phyloP scores from a whole-genome alignment of 2,113 vertebrate genomes.

The western clawed frog (Xenopus tropicalis) region DNA sequence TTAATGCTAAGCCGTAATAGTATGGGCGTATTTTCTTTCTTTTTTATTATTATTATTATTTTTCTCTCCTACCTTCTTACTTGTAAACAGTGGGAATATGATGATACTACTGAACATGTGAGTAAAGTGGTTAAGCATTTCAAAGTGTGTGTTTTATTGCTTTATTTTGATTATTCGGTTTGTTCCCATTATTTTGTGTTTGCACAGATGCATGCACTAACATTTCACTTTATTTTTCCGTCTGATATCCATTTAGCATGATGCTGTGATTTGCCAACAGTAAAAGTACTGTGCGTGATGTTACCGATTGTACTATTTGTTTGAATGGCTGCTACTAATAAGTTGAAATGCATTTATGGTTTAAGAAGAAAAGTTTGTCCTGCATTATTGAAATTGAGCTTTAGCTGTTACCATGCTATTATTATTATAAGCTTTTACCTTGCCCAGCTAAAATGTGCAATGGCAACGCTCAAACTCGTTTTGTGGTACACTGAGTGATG shows the following conservation, averaged over 20 bases:
- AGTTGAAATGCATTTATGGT: constrained; percentile 28
- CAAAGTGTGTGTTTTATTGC: constrained; percentile 43
- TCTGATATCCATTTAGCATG: constrained; percentile 51
- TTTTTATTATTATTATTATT: constrained; percentile 61
- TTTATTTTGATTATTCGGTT: constrained; percentile 10
- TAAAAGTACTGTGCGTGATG: background rate
- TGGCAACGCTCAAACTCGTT: background rate
- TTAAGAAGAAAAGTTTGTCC: constrained; percentile 3
- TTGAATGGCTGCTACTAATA: constrained; percentile 57
- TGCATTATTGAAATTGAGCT: constrained; percentile 3
- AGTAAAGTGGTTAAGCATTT: constrained; percentile 69
- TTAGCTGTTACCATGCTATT: background rate
- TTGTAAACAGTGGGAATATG: constrained; percentile 94
- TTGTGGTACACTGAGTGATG: background rate
- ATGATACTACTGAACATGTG: constrained; percentile 98
- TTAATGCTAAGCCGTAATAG: too few species aligned
- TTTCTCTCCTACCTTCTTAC: constrained; percentile 64
- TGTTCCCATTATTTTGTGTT: constrained; percentile 28
- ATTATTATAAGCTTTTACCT: background rate
- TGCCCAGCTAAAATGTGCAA: background rate
- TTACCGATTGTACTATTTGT: constrained; percentile 24
- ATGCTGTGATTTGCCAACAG: constrained; percentile 38
- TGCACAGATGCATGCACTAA: constrained; percentile 66
- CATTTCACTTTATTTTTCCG: constrained; percentile 42
- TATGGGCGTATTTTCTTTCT: background rate